phyloP scores from a whole-genome alignment of 1,140 invertebrate species.

The Acromyrmex heyeri region DNA sequence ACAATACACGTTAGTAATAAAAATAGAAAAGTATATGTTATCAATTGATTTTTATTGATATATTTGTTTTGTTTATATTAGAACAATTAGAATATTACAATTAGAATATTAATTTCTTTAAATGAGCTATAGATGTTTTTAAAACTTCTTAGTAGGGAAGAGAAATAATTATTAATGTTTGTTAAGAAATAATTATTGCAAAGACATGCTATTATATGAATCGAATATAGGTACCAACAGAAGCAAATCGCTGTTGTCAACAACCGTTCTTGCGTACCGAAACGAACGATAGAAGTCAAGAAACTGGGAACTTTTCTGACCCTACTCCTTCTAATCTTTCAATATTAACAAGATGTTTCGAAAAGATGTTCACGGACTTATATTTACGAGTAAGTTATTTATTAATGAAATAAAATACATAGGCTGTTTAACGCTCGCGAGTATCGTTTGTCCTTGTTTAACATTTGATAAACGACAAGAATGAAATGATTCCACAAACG shows the following conservation, averaged over 20 bases:
- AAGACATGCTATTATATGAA: not conserved
- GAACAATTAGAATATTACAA: not conserved
- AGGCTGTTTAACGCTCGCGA: too few species aligned
- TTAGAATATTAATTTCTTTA: not conserved
- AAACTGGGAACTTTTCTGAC: conserved; percentile 79
- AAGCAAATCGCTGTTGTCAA: conserved; percentile 75
- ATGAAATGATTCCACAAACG: too few species aligned
- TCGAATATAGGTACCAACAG: conserved; percentile 66
- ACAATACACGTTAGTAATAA: conserved; percentile 82
- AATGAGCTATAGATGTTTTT: not conserved
- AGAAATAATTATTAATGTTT: not conserved
- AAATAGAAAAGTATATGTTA: not conserved
- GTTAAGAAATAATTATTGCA: not conserved
- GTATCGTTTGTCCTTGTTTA: too few species aligned
- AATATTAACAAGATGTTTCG: conserved; percentile 91
- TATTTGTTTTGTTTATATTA: not conserved
- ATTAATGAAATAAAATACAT: conserved; percentile 22
- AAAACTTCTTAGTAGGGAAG: not conserved
- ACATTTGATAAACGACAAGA: too few species aligned
- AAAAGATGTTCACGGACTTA: conserved; percentile 89
- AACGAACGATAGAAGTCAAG: conserved; percentile 77
- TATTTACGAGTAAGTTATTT: conserved; percentile 80
- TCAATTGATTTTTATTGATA: too few species aligned
- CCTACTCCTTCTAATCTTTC: conserved; percentile 82
- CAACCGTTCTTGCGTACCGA: conserved; percentile 73